These are phyloP conservation scores for Globicephala melas DNA, from an alignment of 2,113 vertebrate genomes.

Conservation along the genomic window DNA sequence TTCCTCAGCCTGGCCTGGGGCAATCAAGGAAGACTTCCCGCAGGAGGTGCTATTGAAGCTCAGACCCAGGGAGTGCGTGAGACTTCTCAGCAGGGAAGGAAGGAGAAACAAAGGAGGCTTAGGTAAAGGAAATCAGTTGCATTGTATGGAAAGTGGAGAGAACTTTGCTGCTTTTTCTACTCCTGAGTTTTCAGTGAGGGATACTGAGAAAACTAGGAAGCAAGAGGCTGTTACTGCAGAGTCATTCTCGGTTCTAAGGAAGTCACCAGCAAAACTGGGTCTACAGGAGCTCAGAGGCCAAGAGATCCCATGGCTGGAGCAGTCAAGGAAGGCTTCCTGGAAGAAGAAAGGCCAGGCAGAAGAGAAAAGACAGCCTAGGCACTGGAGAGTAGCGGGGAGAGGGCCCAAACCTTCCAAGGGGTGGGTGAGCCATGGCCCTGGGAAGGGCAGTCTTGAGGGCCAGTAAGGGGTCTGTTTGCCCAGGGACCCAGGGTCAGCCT, in stretches of 20 bases:
- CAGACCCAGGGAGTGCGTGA: not conserved
- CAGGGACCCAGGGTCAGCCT: not conserved
- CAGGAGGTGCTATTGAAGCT: not conserved
- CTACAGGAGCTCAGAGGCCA: too few species aligned
- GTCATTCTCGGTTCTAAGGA: not conserved
- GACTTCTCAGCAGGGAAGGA: not conserved
- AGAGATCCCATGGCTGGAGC: accelerated
- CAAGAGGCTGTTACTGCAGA: accelerated
- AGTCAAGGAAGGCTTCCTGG: not conserved
- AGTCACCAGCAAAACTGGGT: not conserved
- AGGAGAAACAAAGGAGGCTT: not conserved
- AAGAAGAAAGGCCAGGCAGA: too few species aligned
- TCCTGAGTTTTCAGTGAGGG: accelerated
- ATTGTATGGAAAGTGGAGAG: not conserved
- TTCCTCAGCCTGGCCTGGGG: not conserved
- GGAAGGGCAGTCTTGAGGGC: not conserved
- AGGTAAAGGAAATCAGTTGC: not conserved
- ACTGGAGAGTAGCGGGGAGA: not conserved
- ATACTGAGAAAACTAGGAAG: not conserved
- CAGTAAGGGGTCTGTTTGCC: not conserved
- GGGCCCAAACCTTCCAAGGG: too few species aligned
- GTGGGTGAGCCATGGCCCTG: not conserved
- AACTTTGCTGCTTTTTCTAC: not conserved
- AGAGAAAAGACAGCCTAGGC: not conserved
- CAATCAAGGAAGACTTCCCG: not conserved